These are phyloP conservation scores for Macrophya alboannulata DNA, from an alignment of 2,888 invertebrate genomes.

Conservation along the genomic window DNA sequence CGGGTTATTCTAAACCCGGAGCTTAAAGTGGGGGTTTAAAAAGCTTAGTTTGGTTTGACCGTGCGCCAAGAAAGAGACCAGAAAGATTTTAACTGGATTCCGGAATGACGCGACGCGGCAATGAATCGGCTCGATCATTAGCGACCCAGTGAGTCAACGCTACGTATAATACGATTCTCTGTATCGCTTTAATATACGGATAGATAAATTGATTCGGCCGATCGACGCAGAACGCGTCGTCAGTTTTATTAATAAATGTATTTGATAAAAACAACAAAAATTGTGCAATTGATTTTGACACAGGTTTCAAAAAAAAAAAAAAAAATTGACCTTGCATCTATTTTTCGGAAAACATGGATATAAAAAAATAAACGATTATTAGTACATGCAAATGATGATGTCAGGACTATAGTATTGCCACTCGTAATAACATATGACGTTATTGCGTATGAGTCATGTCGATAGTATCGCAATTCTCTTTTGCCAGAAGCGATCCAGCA, in stretches of 20 bases:
- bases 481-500: not conserved
- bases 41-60: slow-evolving; percentile 38
- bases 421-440: not conserved
- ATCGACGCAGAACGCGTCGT: not conserved
- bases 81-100: slow-evolving; percentile 19
- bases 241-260: slow-evolving; percentile 20
- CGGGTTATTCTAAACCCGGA: slow-evolving; percentile 74
- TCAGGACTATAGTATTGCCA: not conserved
- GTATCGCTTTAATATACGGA: not conserved
- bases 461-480: not conserved
- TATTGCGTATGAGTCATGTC: not conserved
- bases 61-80: slow-evolving; percentile 32
- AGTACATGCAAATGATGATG: not conserved
- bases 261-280: not conserved
- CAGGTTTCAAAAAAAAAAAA: not conserved
- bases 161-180: not conserved
- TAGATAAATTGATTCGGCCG: not conserved
- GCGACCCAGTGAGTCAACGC: not conserved
- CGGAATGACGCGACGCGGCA: slow-evolving; percentile 4
- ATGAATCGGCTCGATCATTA: slow-evolving; percentile 21
- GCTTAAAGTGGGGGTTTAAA: slow-evolving; percentile 40
- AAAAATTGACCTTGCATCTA: not conserved
- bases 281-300: not conserved
- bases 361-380: not conserved
- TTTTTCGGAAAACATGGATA: too few species aligned